Evolutionary conservation across 2,888 invertebrate species (phyloP).

Genomic region (Rotaria socialis): DNA sequence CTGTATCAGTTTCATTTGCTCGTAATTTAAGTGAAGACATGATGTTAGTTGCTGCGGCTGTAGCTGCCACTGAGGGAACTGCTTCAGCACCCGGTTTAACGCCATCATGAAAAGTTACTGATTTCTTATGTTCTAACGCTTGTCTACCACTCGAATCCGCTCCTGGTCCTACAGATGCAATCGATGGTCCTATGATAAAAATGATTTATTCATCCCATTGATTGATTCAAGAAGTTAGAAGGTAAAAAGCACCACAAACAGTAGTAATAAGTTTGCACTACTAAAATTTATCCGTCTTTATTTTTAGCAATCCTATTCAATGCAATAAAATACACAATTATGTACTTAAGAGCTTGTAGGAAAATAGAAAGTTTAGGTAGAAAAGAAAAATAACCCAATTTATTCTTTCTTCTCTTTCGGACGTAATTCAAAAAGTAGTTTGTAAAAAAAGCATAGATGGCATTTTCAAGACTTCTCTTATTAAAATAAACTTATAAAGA

Average conservation of each 20-base stretch:
- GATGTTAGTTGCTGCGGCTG: background rate
- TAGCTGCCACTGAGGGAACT: background rate
- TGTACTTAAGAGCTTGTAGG: too few relatives aligned
- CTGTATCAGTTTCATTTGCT: background rate
- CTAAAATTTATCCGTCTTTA: too few relatives aligned
- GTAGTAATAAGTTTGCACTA: too few relatives aligned
- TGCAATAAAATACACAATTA: too few relatives aligned
- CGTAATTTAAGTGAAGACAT: background rate
- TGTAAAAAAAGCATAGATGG: background rate
- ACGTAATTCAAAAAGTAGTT: background rate
- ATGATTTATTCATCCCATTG: too few relatives aligned
- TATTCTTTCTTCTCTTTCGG: background rate
- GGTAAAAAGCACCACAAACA: too few relatives aligned
- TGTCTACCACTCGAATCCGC: background rate
- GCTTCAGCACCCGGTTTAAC: background rate
- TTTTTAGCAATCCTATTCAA: too few relatives aligned
- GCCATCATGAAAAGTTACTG: slow-evolving; percentile 25
- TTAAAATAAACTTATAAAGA: background rate
- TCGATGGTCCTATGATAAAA: background rate
- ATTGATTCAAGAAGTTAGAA: too few relatives aligned
- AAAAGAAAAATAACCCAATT: background rate
- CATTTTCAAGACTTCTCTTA: background rate
- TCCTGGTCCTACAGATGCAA: background rate
- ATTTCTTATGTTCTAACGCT: background rate
- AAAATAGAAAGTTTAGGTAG: too few relatives aligned